Conservation (phyloP, 2,113 vertebrate species). For the Calidris pygmaea region DNA sequence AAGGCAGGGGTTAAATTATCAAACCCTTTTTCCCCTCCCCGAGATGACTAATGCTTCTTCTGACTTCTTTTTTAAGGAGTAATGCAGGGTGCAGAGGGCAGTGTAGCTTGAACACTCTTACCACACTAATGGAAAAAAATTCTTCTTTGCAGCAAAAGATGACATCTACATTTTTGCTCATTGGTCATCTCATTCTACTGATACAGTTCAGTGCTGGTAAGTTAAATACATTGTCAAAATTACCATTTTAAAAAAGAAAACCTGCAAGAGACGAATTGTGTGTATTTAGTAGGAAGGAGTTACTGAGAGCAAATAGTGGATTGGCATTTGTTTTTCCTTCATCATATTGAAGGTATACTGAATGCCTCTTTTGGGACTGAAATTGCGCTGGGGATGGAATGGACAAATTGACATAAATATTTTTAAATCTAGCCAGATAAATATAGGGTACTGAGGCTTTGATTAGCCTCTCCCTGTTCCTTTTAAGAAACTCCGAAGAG, state of each 20-base stretch:
- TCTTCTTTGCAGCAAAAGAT: slow-evolving; percentile 66
- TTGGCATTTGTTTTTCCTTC: background rate
- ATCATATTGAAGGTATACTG: background rate
- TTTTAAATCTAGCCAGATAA: background rate
- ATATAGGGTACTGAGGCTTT: background rate
- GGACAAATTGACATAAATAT: background rate
- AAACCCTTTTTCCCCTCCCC: background rate
- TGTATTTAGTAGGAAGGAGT: background rate
- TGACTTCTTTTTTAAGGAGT: background rate
- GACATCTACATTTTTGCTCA: slow-evolving; percentile 30
- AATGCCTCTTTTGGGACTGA: background rate
- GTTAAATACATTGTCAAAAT: slow-evolving; percentile 3
- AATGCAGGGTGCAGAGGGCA: background rate
- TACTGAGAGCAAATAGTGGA: background rate
- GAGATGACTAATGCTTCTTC: background rate
- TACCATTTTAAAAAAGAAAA: background rate
- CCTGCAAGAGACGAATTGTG: rapidly evolving
- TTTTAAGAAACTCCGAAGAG: background rate
- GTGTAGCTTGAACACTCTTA: background rate
- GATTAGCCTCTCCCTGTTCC: background rate
- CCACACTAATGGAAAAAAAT: background rate
- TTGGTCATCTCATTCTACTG: slow-evolving; percentile 32
- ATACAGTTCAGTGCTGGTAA: slow-evolving; percentile 65
- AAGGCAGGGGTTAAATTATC: background rate
- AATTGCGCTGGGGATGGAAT: background rate